Evolutionary conservation across 2,888 invertebrate genomes (phyloP).

Genomic region (Nebria brevicollis): DNA sequence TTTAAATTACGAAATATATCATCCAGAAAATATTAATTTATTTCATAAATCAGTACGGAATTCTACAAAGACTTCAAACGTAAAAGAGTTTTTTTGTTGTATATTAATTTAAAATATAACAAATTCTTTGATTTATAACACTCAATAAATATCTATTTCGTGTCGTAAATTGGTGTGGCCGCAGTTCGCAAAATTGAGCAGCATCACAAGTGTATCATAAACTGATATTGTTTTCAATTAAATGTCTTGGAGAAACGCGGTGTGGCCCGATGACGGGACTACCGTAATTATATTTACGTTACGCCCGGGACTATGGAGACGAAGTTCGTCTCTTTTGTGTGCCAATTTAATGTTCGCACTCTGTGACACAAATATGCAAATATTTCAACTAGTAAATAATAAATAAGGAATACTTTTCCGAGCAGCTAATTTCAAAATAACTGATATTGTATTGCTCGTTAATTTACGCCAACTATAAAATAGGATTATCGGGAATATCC

Average conservation of each 20-base stretch:
- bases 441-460: background rate
- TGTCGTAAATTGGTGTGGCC: background rate
- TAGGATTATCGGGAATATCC: background rate
- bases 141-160: too few relatives aligned
- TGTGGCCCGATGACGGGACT: background rate
- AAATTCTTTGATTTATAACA: too few relatives aligned
- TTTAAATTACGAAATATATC: background rate
- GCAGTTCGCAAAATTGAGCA: background rate
- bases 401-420: too few relatives aligned
- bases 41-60: background rate
- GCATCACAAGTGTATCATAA: slow-evolving; percentile 10
- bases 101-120: too few relatives aligned
- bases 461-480: background rate
- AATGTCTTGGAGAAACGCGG: background rate
- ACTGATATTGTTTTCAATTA: slow-evolving; percentile 19
- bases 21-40: background rate
- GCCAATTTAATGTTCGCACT: too few relatives aligned
- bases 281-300: background rate
- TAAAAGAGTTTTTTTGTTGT: too few relatives aligned
- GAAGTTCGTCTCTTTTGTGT: too few relatives aligned
- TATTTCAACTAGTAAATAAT: too few relatives aligned
- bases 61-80: background rate
- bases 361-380: too few relatives aligned
- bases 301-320: background rate
- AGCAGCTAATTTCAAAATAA: background rate